phyloP scores from a whole-genome alignment of 1,140 invertebrate species.

The Sarcophaga peregrina region DNA sequence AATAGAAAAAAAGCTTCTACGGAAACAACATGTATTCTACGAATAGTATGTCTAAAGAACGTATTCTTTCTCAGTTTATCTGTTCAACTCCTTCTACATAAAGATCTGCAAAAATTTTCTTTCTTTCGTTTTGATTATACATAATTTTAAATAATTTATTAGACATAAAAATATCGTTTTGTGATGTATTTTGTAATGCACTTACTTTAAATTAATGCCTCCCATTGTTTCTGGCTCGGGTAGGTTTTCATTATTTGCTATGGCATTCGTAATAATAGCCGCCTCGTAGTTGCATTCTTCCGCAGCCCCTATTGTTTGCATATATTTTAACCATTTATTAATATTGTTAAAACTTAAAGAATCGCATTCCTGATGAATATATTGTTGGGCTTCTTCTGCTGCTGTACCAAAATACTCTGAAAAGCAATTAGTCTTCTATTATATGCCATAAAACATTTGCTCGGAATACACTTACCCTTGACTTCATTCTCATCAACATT shows the following conservation, averaged over 20 bases:
- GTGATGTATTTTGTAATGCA: background rate
- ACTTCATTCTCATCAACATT: background rate
- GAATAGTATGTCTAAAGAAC: too few relatives aligned
- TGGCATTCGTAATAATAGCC: constrained; percentile 51
- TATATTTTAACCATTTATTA: constrained; percentile 55
- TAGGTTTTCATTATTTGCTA: constrained; percentile 52
- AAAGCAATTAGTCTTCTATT: background rate
- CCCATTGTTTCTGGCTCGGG: constrained; percentile 45
- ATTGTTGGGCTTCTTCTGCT: constrained; percentile 27
- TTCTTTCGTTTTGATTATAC: background rate
- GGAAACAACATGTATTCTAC: too few relatives aligned
- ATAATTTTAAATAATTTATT: background rate
- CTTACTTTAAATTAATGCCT: constrained; percentile 54
- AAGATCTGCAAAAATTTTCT: too few relatives aligned
- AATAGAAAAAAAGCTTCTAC: too few relatives aligned
- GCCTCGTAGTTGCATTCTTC: constrained; percentile 52
- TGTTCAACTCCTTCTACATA: too few relatives aligned
- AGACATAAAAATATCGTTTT: background rate
- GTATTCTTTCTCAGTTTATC: too few relatives aligned
- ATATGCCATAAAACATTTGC: background rate
- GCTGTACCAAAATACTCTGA: background rate
- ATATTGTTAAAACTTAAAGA: constrained; percentile 55
- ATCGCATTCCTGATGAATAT: constrained; percentile 50
- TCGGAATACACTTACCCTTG: background rate
- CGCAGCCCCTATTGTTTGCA: constrained; percentile 47